phyloP scores from a whole-genome alignment of 2,797 vertebrate species.

The Poecilia gillii region DNA sequence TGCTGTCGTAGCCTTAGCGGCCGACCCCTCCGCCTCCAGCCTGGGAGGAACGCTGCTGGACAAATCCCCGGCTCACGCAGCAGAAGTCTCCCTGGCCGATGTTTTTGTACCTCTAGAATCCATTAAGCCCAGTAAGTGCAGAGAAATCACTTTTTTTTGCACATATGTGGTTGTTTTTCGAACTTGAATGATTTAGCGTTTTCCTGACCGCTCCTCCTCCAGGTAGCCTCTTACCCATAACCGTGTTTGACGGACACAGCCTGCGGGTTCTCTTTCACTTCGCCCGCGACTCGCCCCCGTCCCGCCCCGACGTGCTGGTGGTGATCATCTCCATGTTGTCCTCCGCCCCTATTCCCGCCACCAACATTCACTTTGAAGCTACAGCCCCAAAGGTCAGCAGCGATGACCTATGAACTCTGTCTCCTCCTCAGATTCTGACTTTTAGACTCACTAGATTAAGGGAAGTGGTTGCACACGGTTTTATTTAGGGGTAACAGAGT shows the following conservation, averaged over 20 bases:
- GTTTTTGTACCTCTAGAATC: constrained; percentile 95
- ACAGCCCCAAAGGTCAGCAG: constrained; percentile 91
- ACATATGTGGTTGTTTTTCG: background rate
- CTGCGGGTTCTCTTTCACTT: constrained; percentile 97
- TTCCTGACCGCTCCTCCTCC: background rate
- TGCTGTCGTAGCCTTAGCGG: constrained; percentile 61
- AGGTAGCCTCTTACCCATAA: constrained; percentile 96
- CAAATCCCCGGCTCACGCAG: constrained; percentile 47
- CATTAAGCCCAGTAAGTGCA: constrained; percentile 92
- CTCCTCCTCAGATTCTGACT: background rate
- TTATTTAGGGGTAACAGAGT: background rate
- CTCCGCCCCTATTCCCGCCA: constrained; percentile 90
- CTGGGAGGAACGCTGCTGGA: constrained; percentile 62
- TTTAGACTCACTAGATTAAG: background rate
- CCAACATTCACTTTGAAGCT: constrained; percentile 90
- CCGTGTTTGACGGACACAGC: constrained; percentile 94
- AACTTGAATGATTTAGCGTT: background rate
- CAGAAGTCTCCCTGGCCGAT: constrained; percentile 82
- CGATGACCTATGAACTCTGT: background rate
- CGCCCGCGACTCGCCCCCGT: constrained; percentile 87
- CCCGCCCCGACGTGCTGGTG: constrained; percentile 90
- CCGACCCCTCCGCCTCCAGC: constrained; percentile 58
- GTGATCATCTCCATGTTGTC: constrained; percentile 98
- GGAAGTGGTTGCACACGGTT: no score
- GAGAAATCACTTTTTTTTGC: background rate